phyloP scores from a whole-genome alignment of 92 coral and sea anemone species.

The Parazoanthus swiftii region DNA sequence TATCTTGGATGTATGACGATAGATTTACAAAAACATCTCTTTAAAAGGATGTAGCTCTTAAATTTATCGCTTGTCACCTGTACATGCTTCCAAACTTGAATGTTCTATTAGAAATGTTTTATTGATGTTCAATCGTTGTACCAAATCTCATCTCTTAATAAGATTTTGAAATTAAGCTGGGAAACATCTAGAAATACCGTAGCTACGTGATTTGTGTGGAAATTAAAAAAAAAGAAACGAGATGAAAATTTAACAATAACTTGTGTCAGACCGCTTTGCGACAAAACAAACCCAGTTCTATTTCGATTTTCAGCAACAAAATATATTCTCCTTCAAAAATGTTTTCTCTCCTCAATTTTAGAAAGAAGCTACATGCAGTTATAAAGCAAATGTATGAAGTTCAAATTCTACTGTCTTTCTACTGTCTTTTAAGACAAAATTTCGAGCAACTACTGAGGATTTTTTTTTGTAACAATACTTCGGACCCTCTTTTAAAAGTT shows the following conservation, averaged over 20 bases:
- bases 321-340: neutral
- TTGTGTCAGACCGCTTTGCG: neutral
- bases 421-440: neutral
- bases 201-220: neutral
- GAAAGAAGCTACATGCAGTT: neutral
- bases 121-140: neutral
- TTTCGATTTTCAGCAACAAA: neutral
- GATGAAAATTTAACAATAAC: neutral
- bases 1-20: neutral
- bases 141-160: neutral
- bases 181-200: neutral
- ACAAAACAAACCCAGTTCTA: neutral
- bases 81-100: neutral
- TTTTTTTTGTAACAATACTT: too few relatives aligned
- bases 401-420: neutral
- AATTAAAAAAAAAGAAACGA: neutral
- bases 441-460: neutral
- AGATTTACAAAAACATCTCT: neutral
- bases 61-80: neutral
- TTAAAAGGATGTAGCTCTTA: neutral
- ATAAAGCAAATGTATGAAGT: neutral
- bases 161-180: neutral
- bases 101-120: neutral
- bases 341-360: neutral
- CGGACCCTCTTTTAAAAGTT: neutral